Conservation (phyloP, 2,113 vertebrate genomes). For the cattle (Bos taurus) region ARS-UCD2.0 NC_037343.1:42432001-42432500, state of each 20-base stretch:
- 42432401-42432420: background rate
- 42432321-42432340: background rate
- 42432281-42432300: background rate
- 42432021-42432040: background rate
- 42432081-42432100: background rate
- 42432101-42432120: background rate
- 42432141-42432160: background rate
- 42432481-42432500: background rate
- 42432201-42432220: background rate
- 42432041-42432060: background rate
- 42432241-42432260: background rate
- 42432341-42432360: background rate
- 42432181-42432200: background rate
- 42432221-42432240: background rate
- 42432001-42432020: background rate
- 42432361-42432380: too few species aligned
- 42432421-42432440: background rate
- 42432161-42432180: background rate
- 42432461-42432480: background rate
- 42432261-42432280: background rate
- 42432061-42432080: background rate
- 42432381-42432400: background rate
- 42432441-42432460: background rate
- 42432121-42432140: background rate
- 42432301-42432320: background rate